phyloP scores from a whole-genome alignment of 2,113 vertebrate genomes.

The Phrynosoma blainvillii region DNA sequence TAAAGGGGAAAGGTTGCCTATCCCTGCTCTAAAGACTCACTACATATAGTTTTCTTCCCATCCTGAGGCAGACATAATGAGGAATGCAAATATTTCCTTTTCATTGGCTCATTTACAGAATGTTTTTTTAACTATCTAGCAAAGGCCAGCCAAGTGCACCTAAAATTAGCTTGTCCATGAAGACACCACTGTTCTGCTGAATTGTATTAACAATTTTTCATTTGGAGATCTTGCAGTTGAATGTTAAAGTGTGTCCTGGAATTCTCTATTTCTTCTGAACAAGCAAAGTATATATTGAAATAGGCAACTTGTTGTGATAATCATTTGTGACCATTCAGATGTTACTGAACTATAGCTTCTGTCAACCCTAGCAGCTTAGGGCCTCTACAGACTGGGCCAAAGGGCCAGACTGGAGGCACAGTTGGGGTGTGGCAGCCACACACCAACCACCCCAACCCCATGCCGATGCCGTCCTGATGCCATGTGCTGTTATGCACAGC shows the following conservation, averaged over 20 bases:
- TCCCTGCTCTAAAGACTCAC: background rate
- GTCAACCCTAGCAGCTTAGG: no score
- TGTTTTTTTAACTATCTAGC: background rate
- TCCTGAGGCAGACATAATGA: background rate
- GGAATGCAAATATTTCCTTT: background rate
- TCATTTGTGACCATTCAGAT: no score
- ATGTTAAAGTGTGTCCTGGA: background rate
- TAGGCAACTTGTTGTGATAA: no score
- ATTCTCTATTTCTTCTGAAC: background rate
- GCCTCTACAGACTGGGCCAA: no score
- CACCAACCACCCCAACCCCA: no score
- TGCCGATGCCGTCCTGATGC: no score
- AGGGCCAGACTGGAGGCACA: no score
- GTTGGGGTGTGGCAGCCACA: no score
- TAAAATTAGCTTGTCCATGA: conserved; percentile 2
- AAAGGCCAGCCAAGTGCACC: background rate
- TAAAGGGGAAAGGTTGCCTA: no score
- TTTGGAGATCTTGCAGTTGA: background rate
- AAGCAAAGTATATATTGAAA: background rate
- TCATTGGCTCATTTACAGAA: background rate
- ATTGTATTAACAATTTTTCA: background rate
- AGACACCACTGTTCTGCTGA: background rate
- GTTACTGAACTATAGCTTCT: no score
- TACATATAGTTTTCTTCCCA: background rate
- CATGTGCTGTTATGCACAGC: no score